These are phyloP conservation scores for Gambusia affinis DNA, from an alignment of 2,113 vertebrate species.

Conservation along the genomic window DNA sequence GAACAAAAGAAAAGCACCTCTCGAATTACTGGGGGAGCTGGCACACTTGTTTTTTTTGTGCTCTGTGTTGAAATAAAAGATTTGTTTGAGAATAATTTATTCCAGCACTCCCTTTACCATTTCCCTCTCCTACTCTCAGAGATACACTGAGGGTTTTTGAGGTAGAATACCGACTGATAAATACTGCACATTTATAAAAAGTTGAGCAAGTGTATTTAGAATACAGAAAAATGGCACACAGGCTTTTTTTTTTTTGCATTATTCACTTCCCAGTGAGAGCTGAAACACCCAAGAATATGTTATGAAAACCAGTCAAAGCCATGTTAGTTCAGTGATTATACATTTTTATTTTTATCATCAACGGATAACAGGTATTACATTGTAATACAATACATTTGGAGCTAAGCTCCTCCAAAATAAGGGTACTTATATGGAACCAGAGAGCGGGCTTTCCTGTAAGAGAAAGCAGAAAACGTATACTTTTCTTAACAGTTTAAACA, in stretches of 20 bases:
- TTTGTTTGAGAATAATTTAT: constrained; percentile 77
- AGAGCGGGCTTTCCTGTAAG: too few species aligned
- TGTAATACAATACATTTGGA: too few species aligned
- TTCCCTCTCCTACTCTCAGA: constrained; percentile 63
- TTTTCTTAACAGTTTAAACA: too few species aligned
- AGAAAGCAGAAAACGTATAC: too few species aligned
- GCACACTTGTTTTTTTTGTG: constrained; percentile 78
- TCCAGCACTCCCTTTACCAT: constrained; percentile 69
- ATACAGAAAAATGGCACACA: constrained; percentile 55
- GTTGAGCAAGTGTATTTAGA: constrained; percentile 72
- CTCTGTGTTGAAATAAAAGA: constrained; percentile 72
- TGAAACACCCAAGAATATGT: constrained; percentile 58
- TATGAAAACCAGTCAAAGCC: constrained; percentile 54
- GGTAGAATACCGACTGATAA: constrained; percentile 76
- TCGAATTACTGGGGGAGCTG: constrained; percentile 81
- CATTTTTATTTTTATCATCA: constrained; percentile 27
- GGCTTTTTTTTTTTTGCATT: constrained; percentile 39
- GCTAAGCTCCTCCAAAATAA: too few species aligned
- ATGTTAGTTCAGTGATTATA: too few species aligned
- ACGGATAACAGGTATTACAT: constrained; percentile 47
- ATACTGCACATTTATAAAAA: constrained; percentile 75
- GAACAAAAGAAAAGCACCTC: constrained; percentile 77
- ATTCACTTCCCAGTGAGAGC: constrained; percentile 62
- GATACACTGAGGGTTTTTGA: constrained; percentile 65
- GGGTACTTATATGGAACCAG: too few species aligned